Base-by-base conservation (phyloP, 1,140 invertebrate species). In the Nasonia longicornis region DNA sequence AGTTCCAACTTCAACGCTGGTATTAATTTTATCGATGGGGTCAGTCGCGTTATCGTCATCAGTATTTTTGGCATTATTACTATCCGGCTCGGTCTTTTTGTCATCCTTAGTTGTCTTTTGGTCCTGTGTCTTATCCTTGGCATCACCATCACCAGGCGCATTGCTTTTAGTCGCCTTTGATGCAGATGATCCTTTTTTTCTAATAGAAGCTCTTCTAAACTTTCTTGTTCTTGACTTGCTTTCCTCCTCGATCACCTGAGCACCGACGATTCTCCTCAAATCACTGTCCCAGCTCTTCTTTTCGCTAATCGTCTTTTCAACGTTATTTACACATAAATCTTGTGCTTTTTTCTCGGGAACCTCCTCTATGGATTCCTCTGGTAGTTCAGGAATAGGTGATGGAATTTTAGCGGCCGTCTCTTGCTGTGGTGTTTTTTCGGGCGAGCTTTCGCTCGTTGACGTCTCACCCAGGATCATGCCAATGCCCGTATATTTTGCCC, bases 401-500 rank as follows among this genome's bases (percentile, higher is more conserved):
- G 48, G 35, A 1, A 52, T 38, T 71, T 11, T 26, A 8, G 16
- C 1, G 35, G 35, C 22, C 4, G 6, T 1, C 14, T 77, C 72
- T 12, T 45, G n/a, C 10, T 82, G 52, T 20, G 75, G 2, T 58
- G 70, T 29, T 72, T 58, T 85, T 0, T 84, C 75, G 0, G 78
- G 66, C 3, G 78, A 83, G 20, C 71, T 80, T 63, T 79, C 82
- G n/a, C 84, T 80, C 1, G 88, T 84, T 10, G 87, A 85, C 0
- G 74, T 71, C 0, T 86, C 83, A 12, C 85, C 88, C 42, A 90
- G 76, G 31, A 91, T 91, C 48, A 89, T 85, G 0, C 87, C 90
- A 58, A 90, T 87, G 0, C 89, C 91, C 0, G 88, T 89, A 14
- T 84, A 86, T 42, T 90, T 91, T 7, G 90, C 87, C 89, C 90